Percentiles rank a stretch among this genome's conserved stretches.
phyloP scores from a whole-genome alignment of 2,797 vertebrate genomes.

The Brachyrhaphis roseni region DNA sequence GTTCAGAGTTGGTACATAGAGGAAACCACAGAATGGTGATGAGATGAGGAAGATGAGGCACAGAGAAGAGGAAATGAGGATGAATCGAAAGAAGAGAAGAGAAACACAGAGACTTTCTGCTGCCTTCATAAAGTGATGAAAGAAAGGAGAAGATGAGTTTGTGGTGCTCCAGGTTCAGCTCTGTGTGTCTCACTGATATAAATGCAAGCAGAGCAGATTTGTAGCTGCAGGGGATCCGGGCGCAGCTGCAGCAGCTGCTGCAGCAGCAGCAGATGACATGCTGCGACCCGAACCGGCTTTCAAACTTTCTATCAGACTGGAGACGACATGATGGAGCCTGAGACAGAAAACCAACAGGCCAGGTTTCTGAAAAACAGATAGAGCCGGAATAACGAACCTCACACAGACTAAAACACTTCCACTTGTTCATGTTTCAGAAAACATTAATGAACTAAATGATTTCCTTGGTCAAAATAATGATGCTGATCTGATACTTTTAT shows the following conservation, averaged over 20 bases:
- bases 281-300: not conserved
- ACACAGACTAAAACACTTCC: not conserved
- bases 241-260: not conserved
- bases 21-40: not conserved
- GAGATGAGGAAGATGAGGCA: slow-evolving; percentile 33
- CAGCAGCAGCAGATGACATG: not conserved
- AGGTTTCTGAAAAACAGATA: not conserved
- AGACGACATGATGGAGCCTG: not conserved
- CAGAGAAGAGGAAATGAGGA: not conserved
- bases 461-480: not conserved
- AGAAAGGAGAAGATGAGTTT: slow-evolving; percentile 35
- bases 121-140: slow-evolving; percentile 22
- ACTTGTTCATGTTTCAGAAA: not conserved
- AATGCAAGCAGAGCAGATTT: slow-evolving; percentile 25
- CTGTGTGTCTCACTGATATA: slow-evolving; percentile 4
- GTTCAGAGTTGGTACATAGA: no score
- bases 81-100: not conserved
- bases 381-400: not conserved
- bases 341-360: not conserved
- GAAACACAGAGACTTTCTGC: slow-evolving; percentile 26
- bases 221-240: slow-evolving; percentile 17
- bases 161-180: slow-evolving; percentile 26
- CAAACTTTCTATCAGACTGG: not conserved
- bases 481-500: no score
- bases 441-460: not conserved